A percentile compares a stretch with the other conserved stretches of the same genome.
Evolutionary conservation across 2,797 vertebrate genomes (phyloP).

Genomic region (Muraenolepis orangiensis): DNA sequence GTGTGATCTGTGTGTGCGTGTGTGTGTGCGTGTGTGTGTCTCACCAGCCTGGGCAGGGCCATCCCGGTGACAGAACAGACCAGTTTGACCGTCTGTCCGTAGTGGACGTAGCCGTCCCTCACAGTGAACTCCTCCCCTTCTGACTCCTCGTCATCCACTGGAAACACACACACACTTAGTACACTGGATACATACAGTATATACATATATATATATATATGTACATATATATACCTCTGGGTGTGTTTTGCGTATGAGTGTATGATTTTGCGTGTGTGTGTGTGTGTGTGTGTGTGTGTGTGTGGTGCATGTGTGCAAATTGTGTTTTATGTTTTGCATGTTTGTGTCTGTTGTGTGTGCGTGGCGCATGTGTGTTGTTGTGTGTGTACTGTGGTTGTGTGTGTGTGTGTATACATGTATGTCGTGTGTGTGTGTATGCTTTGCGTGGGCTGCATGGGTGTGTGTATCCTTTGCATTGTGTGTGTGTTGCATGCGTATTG

Average conservation of each 20-base stretch:
- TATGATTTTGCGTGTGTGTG: too few relatives aligned
- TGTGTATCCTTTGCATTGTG: not conserved
- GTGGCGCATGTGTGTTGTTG: not conserved
- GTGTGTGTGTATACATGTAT: not conserved
- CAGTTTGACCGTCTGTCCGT: constrained; percentile 96
- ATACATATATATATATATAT: not conserved
- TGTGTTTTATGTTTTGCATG: too few relatives aligned
- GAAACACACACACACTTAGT: constrained; percentile 40
- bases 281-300: too few relatives aligned
- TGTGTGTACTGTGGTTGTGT: not conserved
- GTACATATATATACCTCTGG: too few relatives aligned
- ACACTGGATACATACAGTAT: too few relatives aligned
- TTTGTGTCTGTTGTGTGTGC: not conserved
- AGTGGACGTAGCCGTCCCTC: constrained; percentile 97
- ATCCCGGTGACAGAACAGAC: constrained; percentile 98
- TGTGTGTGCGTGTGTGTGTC: not conserved
- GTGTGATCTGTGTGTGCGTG: too few relatives aligned
- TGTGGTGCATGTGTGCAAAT: too few relatives aligned
- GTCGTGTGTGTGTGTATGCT: not conserved
- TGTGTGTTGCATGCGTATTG: too few relatives aligned
- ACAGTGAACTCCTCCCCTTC: constrained; percentile 99
- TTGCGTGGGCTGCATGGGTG: not conserved
- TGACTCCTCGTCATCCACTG: constrained; percentile 98
- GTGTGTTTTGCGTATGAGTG: too few relatives aligned
- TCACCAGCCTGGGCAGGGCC: constrained; percentile 97